These are phyloP conservation scores for Neomicropteryx cornuta DNA, from an alignment of 1,140 invertebrate genomes.

Conservation along the genomic window DNA sequence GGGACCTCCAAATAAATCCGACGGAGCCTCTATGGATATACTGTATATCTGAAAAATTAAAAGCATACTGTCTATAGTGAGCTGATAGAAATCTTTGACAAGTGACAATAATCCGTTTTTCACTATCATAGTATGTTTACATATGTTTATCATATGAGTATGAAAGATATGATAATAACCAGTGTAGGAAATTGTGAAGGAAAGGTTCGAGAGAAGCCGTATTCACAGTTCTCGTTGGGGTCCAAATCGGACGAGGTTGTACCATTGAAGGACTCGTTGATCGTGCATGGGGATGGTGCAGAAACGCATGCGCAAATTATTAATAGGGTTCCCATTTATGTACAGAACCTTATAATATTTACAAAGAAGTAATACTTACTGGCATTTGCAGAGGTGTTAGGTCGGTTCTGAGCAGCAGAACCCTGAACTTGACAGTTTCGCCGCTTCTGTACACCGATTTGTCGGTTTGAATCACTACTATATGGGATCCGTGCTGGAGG, in stretches of 20 bases:
- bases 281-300: conserved; percentile 21
- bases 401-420: conserved; percentile 38
- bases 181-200: not conserved
- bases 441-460: conserved; percentile 53
- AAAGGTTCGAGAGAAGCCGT: not conserved
- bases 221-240: not conserved
- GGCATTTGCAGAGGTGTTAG: conserved; percentile 34
- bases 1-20: conserved; percentile 19
- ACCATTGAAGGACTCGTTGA: conserved; percentile 11
- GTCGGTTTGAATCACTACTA: conserved; percentile 43
- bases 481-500: conserved; percentile 33
- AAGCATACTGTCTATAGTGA: too few relatives aligned
- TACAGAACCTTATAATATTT: too few relatives aligned
- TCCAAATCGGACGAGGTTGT: not conserved
- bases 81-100: too few relatives aligned
- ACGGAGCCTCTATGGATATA: conserved; percentile 46
- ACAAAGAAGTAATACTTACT: conserved; percentile 27
- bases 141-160: too few relatives aligned
- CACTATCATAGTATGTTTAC: too few relatives aligned
- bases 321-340: conserved; percentile 18
- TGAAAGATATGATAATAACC: too few relatives aligned
- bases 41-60: conserved; percentile 35
- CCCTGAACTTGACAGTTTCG: conserved; percentile 40
- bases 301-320: conserved; percentile 16
- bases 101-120: too few relatives aligned